Evolutionary conservation across 2,888 invertebrate species (phyloP).

Genomic region (Andrena bucephala): DNA sequence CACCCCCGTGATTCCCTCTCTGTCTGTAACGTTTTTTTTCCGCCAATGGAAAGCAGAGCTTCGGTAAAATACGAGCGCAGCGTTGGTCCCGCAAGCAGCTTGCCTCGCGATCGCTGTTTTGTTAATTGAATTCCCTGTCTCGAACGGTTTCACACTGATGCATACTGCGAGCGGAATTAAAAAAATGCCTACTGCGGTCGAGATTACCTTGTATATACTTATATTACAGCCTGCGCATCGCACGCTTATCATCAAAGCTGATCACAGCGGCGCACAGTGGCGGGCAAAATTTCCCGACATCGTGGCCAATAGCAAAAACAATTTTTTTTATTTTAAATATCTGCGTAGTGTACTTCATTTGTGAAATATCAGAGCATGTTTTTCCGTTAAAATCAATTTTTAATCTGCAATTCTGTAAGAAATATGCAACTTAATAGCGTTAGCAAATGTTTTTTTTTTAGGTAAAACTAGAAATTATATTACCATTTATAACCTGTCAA

Average conservation of each 20-base stretch:
- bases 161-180: constrained; percentile 9
- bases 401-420: no score
- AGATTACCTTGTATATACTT: constrained; percentile 15
- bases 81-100: constrained; percentile 65
- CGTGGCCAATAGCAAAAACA: no score
- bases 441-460: no score
- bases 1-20: constrained; percentile 23
- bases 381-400: no score
- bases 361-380: no score
- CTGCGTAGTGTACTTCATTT: no score
- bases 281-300: no score
- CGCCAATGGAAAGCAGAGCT: constrained; percentile 43
- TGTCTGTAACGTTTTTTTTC: constrained; percentile 28
- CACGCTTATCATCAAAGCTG: constrained; percentile 43
- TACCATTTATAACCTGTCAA: no score
- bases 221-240: constrained; percentile 20
- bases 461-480: no score
- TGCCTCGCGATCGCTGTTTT: constrained; percentile 73
- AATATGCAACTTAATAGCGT: no score
- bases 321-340: no score
- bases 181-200: background rate
- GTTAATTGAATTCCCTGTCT: constrained; percentile 73
- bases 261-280: background rate
- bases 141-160: constrained; percentile 53
- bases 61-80: constrained; percentile 52